These are phyloP conservation scores for Sweltsa coloradensis DNA, from an alignment of 1,140 invertebrate species.

Conservation along the genomic window DNA sequence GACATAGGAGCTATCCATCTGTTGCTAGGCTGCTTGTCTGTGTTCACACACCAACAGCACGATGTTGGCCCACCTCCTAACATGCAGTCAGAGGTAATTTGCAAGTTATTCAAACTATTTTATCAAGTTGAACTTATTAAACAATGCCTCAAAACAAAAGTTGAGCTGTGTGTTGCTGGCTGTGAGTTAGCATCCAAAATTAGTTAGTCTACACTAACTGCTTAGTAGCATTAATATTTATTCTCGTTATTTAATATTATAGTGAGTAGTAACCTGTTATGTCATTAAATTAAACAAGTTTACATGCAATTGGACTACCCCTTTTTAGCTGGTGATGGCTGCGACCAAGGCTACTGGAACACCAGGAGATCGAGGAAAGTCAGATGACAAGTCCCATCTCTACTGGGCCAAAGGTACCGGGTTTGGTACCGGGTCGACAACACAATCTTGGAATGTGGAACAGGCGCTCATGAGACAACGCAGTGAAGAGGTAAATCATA, in stretches of 20 bases:
- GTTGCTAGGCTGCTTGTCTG: constrained; percentile 72
- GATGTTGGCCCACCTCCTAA: constrained; percentile 28
- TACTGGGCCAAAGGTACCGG: constrained; percentile 94
- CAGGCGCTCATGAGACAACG: constrained; percentile 77
- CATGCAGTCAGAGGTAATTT: constrained; percentile 33
- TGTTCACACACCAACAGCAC: constrained; percentile 72
- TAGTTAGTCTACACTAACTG: no score
- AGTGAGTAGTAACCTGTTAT: no score
- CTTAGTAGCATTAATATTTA: no score
- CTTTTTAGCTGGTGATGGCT: constrained; percentile 20
- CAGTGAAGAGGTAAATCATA: constrained; percentile 86
- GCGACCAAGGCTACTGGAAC: constrained; percentile 21
- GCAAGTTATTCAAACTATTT: no score
- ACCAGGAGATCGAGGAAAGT: constrained; percentile 20
- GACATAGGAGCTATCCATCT: constrained; percentile 73
- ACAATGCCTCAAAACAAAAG: no score
- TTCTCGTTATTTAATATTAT: no score
- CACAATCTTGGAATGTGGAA: constrained; percentile 92
- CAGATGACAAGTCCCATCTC: constrained; percentile 67
- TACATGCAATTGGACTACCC: no score
- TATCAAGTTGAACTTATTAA: no score
- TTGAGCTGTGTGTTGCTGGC: no score
- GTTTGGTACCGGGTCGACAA: constrained; percentile 89
- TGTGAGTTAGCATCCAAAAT: no score
- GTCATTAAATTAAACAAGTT: no score